Evolutionary conservation across 2,113 vertebrate genomes (phyloP), one percentile per base, ranked within the genome.

Genomic region (Muntiacus muntjak): DNA sequence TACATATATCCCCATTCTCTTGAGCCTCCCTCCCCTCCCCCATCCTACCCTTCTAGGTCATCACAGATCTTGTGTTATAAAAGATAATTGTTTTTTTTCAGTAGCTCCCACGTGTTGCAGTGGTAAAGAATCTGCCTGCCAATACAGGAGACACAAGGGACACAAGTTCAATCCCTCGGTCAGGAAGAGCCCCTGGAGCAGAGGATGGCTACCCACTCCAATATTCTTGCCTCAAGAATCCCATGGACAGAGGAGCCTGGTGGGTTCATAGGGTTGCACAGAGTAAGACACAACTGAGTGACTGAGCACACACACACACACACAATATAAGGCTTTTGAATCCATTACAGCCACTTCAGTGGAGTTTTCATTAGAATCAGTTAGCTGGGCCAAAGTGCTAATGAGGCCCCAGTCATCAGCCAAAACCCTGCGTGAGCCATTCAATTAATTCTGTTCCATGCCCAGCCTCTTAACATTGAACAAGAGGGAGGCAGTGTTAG

Each of bases 351-450:
- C n/a, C 54, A 96, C n/a, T 67, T 97, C 21, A 85, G 23, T 60
- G 50, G 78, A 74, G 33, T 14, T 97, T 97, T 91, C 79, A 87
- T 96, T 97, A 74, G 90, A 95, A 96, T 94, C 71, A 89, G 6
- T 81, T 92, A 83, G 50, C 92, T 87, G 89, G 95, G 71, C 50
- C 84, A 82, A 30, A 47, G 30, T 97, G 58, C 54, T 97, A 97
- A 98, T 96, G 58, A 97, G 67, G 40, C 19, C 40, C 25, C n/a
- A 78, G 88, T 85, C 52, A 91, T 43, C 8, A 36, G 47, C 17
- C 28, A 57, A 96, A 93, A 7, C 60, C 25, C 86, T 97, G 43
- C 54, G 83, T 96, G 47, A 50, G n/a, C 47, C 91, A 84, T 87
- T 90, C 30, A 58, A 14, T 89, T 79, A 97, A 57, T 89, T 96